Evolutionary conservation across 2,113 vertebrate species (phyloP).

Genomic region (Otolemur garnettii): DNA sequence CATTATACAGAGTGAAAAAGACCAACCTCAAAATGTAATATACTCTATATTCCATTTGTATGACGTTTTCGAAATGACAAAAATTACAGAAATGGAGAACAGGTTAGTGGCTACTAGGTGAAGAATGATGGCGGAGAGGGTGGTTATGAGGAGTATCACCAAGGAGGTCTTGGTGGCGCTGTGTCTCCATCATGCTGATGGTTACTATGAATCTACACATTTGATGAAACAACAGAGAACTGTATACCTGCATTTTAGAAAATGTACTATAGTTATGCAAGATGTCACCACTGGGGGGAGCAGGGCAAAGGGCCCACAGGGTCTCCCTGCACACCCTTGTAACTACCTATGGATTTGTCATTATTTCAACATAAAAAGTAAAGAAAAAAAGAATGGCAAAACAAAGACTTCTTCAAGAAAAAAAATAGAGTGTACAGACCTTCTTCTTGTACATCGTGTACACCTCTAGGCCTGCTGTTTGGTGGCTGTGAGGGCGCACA

Average conservation of each 20-base stretch:
- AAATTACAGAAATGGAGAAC: neutral
- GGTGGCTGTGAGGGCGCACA: neutral
- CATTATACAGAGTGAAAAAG: neutral
- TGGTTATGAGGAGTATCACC: neutral
- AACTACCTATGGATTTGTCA: neutral
- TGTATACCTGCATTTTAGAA: too few relatives aligned
- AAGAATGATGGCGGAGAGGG: neutral
- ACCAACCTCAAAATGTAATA: neutral
- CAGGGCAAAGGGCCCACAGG: neutral
- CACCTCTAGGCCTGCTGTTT: accelerated
- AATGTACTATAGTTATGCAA: neutral
- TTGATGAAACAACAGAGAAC: neutral
- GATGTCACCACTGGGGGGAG: neutral
- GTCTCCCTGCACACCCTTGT: neutral
- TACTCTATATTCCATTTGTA: neutral
- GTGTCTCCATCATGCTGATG: neutral
- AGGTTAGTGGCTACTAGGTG: neutral
- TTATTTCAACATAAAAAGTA: conserved; percentile 11
- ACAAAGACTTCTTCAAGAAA: neutral
- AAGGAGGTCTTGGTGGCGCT: neutral
- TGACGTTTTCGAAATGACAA: neutral
- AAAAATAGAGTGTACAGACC: neutral
- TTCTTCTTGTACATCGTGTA: neutral
- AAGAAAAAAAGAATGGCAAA: conserved; percentile 2
- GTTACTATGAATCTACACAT: neutral